Conservation (phyloP, 1,140 invertebrate genomes). For the Trichonephila clavipes region DNA sequence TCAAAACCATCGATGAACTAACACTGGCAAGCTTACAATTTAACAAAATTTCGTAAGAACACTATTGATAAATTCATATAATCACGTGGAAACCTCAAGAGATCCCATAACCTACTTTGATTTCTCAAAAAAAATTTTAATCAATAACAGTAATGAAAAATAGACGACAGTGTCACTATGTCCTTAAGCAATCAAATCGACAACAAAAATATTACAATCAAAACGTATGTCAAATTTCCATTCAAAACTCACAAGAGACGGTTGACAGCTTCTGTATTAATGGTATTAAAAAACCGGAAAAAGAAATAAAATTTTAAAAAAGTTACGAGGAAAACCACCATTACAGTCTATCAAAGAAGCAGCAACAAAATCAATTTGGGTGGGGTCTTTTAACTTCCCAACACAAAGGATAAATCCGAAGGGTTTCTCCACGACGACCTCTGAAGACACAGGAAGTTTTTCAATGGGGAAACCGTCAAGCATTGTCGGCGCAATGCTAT, state of each 20-base stretch:
- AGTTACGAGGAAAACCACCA: neutral
- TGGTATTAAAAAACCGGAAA: neutral
- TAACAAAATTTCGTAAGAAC: no score
- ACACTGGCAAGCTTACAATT: no score
- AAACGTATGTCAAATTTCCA: neutral
- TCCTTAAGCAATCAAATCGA: neutral
- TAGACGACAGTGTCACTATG: neutral
- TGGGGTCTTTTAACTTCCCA: constrained; percentile 20
- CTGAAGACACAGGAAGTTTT: constrained; percentile 22
- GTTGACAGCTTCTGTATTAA: neutral
- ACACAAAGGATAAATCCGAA: constrained; percentile 20
- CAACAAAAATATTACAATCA: neutral
- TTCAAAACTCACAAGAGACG: neutral
- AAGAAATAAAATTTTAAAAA: neutral
- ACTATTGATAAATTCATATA: no score
- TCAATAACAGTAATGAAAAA: neutral
- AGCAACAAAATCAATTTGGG: constrained; percentile 10
- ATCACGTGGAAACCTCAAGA: neutral
- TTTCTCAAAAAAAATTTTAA: neutral
- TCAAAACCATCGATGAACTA: no score
- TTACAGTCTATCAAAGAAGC: neutral
- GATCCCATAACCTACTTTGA: neutral
- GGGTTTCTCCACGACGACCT: neutral
- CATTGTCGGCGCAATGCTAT: neutral
- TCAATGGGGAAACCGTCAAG: neutral